A percentile compares a stretch with the other conserved stretches of the same genome.
Conservation (phyloP, 1,140 invertebrate genomes). For the Harlomillsia oculata region DNA sequence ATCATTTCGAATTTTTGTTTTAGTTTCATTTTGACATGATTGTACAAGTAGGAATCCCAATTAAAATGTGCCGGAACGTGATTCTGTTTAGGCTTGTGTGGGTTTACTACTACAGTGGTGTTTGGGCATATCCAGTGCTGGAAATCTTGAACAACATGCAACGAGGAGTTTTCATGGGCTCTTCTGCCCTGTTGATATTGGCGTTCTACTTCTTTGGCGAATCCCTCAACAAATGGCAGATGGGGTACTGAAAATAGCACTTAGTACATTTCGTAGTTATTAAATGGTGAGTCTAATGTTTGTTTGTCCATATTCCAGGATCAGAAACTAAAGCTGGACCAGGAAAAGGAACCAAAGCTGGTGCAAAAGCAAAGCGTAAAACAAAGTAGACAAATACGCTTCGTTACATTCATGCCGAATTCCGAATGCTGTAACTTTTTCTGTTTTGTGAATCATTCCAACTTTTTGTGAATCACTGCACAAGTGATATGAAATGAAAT, state of each 20-base stretch:
- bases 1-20: neutral
- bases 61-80: no score
- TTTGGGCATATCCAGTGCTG: slow-evolving; percentile 81
- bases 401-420: no score
- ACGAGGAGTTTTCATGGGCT: slow-evolving; percentile 60
- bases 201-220: slow-evolving; percentile 60
- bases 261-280: neutral
- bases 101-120: slow-evolving; percentile 57
- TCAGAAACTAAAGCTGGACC: slow-evolving; percentile 2
- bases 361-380: neutral
- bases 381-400: no score
- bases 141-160: slow-evolving; percentile 59
- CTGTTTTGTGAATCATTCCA: no score
- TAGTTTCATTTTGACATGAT: neutral
- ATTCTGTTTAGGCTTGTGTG: slow-evolving; percentile 55
- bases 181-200: slow-evolving; percentile 48
- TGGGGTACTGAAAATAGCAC: slow-evolving; percentile 46
- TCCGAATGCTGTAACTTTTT: no score
- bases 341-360: neutral
- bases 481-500: no score
- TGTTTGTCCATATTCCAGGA: slow-evolving; percentile 6
- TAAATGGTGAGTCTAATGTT: neutral
- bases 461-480: no score
- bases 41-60: no score
- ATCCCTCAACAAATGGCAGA: slow-evolving; percentile 53